Evolutionary conservation across 2,888 invertebrate species (phyloP).

Genomic region (Tuberolachnus salignus): DNA sequence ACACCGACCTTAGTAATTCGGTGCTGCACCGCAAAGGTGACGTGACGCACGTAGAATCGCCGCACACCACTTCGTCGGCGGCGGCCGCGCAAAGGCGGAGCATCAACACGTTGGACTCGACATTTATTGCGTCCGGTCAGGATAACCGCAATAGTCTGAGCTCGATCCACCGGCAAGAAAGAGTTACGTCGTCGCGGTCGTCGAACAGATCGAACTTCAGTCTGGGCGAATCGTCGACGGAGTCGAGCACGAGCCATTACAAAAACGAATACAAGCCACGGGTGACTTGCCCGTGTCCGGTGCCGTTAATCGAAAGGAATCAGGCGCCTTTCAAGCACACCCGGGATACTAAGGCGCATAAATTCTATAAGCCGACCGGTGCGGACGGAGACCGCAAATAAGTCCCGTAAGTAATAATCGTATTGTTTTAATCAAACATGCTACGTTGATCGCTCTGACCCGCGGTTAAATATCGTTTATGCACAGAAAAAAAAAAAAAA

Average conservation of each 20-base stretch:
- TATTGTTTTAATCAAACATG: too few relatives aligned
- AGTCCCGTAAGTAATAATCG: conserved; percentile 1
- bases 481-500: background rate
- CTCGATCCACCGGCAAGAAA: conserved; percentile 74
- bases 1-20: conserved; percentile 76
- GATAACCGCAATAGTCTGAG: conserved; percentile 79
- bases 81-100: conserved; percentile 79
- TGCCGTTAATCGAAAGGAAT: conserved; percentile 76
- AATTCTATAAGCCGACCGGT: conserved; percentile 69
- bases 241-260: conserved; percentile 69
- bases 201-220: conserved; percentile 76
- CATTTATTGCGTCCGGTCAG: conserved; percentile 71
- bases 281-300: conserved; percentile 79
- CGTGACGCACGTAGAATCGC: conserved; percentile 68
- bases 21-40: conserved; percentile 78
- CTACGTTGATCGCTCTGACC: background rate
- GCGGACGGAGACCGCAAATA: conserved; percentile 13
- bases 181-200: conserved; percentile 22
- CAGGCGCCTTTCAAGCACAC: conserved; percentile 80
- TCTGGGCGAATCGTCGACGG: conserved; percentile 69
- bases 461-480: background rate
- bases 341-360: conserved; percentile 82
- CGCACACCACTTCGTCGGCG: conserved; percentile 73
- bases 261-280: conserved; percentile 78
- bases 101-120: conserved; percentile 76